A percentile compares a stretch with the other conserved stretches of the same genome.
phyloP scores from a whole-genome alignment of 2,888 invertebrate genomes.

The Pollenia griseotomentosa region DNA sequence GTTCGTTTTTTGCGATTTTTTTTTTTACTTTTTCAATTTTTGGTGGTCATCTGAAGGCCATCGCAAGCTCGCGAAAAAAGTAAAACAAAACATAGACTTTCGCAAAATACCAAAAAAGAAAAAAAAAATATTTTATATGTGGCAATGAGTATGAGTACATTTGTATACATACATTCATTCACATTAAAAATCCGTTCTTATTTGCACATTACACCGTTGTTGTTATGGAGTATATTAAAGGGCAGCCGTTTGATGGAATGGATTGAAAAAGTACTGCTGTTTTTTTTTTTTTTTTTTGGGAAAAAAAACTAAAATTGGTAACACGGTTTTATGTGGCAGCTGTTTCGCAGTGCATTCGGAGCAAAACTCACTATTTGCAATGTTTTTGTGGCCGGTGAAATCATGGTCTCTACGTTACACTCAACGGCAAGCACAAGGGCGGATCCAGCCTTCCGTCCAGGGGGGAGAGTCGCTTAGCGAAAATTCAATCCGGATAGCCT shows the following conservation, averaged over 20 bases:
- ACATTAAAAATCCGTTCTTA: conserved; percentile 67
- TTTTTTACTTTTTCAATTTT: conserved; percentile 43
- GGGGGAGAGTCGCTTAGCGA: too few relatives aligned
- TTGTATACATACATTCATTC: conserved; percentile 41
- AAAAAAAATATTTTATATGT: conserved; percentile 50
- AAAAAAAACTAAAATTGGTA: too few relatives aligned
- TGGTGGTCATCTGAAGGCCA: conserved; percentile 73
- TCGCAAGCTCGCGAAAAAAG: conserved; percentile 48
- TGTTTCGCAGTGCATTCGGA: too few relatives aligned
- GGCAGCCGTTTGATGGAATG: conserved; percentile 16
- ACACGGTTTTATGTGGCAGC: too few relatives aligned
- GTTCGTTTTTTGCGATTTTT: conserved; percentile 44
- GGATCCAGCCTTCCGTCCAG: too few relatives aligned
- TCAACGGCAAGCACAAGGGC: too few relatives aligned
- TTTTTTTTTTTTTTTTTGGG: too few relatives aligned
- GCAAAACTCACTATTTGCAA: too few relatives aligned
- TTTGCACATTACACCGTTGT: conserved; percentile 52
- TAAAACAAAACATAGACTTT: conserved; percentile 48
- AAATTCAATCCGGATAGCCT: too few relatives aligned
- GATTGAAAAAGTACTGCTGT: not conserved
- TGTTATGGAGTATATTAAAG: conserved; percentile 12
- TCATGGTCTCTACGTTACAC: too few relatives aligned
- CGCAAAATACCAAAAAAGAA: conserved; percentile 26
- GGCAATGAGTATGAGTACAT: conserved; percentile 13
- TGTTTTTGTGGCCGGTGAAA: too few relatives aligned